These are phyloP conservation scores for Cyrtonyx montezumae DNA, from an alignment of 2,113 vertebrate species.

Conservation along the genomic window DNA sequence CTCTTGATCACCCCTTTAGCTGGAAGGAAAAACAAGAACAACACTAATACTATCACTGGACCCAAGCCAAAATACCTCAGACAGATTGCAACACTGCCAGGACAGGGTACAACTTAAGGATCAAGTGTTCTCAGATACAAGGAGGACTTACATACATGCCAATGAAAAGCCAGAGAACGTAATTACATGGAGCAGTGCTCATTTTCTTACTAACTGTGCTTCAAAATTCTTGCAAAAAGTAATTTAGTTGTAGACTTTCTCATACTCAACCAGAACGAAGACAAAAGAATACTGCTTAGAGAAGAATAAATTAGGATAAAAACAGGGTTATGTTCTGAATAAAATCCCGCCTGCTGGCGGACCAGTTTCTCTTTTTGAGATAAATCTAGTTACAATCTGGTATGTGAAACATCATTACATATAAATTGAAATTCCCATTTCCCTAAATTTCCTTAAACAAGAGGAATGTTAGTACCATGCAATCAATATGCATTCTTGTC, in stretches of 20 bases:
- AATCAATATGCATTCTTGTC: not conserved
- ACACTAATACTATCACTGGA: not conserved
- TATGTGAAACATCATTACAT: not conserved
- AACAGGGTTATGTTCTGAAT: not conserved
- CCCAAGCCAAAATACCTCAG: not conserved
- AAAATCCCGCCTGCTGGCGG: not conserved
- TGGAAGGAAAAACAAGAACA: not conserved
- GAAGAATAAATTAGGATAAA: conserved; percentile 25
- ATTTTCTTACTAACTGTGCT: not conserved
- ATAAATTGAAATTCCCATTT: conserved; percentile 9
- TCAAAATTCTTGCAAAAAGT: not conserved
- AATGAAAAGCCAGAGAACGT: not conserved
- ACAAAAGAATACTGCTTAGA: not conserved
- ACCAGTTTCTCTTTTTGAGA: conserved; percentile 19
- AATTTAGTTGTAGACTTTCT: not conserved
- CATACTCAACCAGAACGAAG: conserved; percentile 15
- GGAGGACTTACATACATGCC: not conserved
- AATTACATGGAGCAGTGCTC: not conserved
- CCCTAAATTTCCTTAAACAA: not conserved
- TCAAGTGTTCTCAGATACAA: not conserved
- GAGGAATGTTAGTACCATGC: not conserved
- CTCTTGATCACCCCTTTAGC: not conserved
- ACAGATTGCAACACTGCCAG: not conserved
- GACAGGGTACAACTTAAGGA: not conserved
- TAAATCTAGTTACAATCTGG: not conserved